Conservation (phyloP, 2,113 vertebrate genomes). For the human region GRCh38 chr13:75354001-75354500, state of each 20-base stretch:
- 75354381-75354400: not conserved
- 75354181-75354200: too few relatives aligned
- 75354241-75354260: not conserved
- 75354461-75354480: not conserved
- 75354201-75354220: too few relatives aligned
- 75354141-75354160: not conserved
- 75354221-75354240: not conserved
- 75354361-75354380: not conserved
- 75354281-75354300: not conserved
- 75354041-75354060: not conserved
- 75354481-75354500: not conserved
- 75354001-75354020: not conserved
- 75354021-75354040: not conserved
- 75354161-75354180: rapidly evolving
- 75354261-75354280: not conserved
- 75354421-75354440: not conserved
- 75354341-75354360: not conserved
- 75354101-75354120: not conserved
- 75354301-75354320: not conserved
- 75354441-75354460: not conserved
- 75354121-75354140: rapidly evolving
- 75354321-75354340: not conserved
- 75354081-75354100: not conserved
- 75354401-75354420: not conserved
- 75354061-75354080: not conserved